These are phyloP conservation scores for Iselma pallidipennis DNA, from an alignment of 2,888 invertebrate genomes.

Conservation along the genomic window DNA sequence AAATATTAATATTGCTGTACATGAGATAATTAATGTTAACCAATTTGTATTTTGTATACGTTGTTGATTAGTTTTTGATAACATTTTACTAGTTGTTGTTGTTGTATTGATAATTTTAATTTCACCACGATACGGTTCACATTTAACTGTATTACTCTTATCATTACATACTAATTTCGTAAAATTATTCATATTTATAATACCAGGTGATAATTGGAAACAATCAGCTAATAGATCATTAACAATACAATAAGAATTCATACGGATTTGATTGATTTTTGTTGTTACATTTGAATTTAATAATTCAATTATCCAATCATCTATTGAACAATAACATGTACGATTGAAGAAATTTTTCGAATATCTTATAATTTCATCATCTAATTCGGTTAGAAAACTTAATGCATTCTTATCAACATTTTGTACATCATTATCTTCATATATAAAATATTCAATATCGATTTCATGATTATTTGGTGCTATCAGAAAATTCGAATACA, in stretches of 20 bases:
- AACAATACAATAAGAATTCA: slow-evolving; percentile 67
- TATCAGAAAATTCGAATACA: slow-evolving; percentile 55
- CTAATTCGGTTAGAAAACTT: slow-evolving; percentile 63
- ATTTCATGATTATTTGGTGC: slow-evolving; percentile 45
- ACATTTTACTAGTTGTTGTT: slow-evolving; percentile 46
- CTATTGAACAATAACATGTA: slow-evolving; percentile 67
- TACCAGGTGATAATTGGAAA: slow-evolving; percentile 67
- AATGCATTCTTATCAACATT: slow-evolving; percentile 61
- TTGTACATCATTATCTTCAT: slow-evolving; percentile 62
- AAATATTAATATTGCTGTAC: slow-evolving; percentile 60
- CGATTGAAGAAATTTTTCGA: slow-evolving; percentile 67
- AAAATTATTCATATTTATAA: slow-evolving; percentile 66
- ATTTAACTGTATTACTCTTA: slow-evolving; percentile 59
- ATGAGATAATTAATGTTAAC: slow-evolving; percentile 48
- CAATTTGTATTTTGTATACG: slow-evolving; percentile 36
- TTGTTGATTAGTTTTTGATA: slow-evolving; percentile 38
- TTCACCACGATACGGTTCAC: slow-evolving; percentile 60
- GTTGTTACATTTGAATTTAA: slow-evolving; percentile 52
- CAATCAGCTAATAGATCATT: slow-evolving; percentile 64
- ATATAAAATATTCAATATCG: slow-evolving; percentile 53
- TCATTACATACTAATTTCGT: slow-evolving; percentile 64
- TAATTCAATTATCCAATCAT: slow-evolving; percentile 61
- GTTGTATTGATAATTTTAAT: slow-evolving; percentile 47
- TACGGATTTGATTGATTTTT: slow-evolving; percentile 56
- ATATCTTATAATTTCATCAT: slow-evolving; percentile 58